Conservation (phyloP, 2,797 vertebrate genomes). For the Otolemur crassicaudatus region DNA sequence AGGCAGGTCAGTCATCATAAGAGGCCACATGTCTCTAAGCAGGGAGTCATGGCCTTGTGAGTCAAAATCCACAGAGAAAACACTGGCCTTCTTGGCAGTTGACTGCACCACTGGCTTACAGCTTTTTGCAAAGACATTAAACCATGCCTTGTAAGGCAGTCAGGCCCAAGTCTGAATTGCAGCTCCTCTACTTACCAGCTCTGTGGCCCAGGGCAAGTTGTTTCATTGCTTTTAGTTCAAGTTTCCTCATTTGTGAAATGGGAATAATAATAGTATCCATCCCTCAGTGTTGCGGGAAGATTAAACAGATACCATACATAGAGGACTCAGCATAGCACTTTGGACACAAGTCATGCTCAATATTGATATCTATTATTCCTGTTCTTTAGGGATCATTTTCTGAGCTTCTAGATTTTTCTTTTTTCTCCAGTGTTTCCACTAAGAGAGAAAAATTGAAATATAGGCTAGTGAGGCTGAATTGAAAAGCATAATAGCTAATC, state of each 20-base stretch:
- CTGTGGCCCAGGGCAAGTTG: not conserved
- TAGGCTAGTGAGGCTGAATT: not conserved
- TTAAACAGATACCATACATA: not conserved
- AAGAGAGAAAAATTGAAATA: constrained; percentile 49
- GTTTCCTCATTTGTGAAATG: constrained; percentile 29
- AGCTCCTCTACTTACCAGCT: not conserved
- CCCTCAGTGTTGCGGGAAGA: not conserved
- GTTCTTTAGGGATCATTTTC: constrained; percentile 32
- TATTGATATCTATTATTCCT: not conserved
- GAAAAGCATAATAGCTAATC: not conserved
- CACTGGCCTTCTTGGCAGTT: not conserved
- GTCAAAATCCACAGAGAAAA: constrained; percentile 28
- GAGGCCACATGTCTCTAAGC: not conserved
- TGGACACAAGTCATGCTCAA: not conserved
- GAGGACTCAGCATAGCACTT: not conserved
- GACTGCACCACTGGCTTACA: not conserved
- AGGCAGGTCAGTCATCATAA: not conserved
- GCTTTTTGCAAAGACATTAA: constrained; percentile 5
- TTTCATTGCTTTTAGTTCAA: constrained; percentile 5
- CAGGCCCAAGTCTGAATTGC: not conserved
- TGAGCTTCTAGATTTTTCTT: constrained; percentile 27
- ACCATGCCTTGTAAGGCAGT: not conserved
- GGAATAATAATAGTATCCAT: constrained; percentile 12
- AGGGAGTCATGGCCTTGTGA: not conserved
- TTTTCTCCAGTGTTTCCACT: constrained; percentile 8